phyloP scores from a whole-genome alignment of 2,797 vertebrate species.

The Chaenodraco wilsoni region DNA sequence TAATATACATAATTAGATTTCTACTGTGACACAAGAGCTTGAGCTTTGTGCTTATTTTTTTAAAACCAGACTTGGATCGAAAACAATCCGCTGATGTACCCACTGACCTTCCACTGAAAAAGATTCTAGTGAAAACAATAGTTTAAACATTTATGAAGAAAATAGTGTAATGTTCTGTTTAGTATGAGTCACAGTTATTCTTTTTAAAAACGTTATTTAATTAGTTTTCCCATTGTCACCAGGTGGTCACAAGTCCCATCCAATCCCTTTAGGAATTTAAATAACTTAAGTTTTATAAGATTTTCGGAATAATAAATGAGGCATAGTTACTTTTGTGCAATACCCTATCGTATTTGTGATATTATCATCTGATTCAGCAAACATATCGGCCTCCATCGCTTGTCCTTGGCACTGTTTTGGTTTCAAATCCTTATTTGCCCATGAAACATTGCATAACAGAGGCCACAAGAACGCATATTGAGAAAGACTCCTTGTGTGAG shows the following conservation, averaged over 20 bases:
- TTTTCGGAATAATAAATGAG: too few relatives aligned
- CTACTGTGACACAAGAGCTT: constrained; percentile 19
- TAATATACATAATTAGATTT: constrained; percentile 50
- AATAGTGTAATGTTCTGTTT: not conserved
- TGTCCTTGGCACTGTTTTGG: constrained; percentile 12
- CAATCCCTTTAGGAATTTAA: too few relatives aligned
- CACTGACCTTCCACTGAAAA: constrained; percentile 19
- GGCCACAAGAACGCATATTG: not conserved
- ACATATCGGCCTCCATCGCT: not conserved
- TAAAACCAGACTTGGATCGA: constrained; percentile 9
- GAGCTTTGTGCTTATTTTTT: constrained; percentile 30
- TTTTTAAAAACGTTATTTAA: too few relatives aligned
- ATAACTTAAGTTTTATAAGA: too few relatives aligned
- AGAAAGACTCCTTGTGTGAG: constrained; percentile 29
- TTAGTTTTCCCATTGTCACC: too few relatives aligned
- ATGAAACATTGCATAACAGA: not conserved
- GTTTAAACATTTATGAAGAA: not conserved
- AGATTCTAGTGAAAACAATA: constrained; percentile 22
- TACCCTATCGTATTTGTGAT: not conserved
- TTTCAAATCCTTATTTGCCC: constrained; percentile 25
- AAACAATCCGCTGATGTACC: constrained; percentile 7
- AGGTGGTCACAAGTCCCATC: too few relatives aligned
- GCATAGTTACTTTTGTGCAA: constrained; percentile 17
- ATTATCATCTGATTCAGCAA: not conserved
- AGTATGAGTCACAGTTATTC: not conserved